Base-by-base conservation (phyloP, 2,888 invertebrate genomes). In the Camponotus fellah region DNA sequence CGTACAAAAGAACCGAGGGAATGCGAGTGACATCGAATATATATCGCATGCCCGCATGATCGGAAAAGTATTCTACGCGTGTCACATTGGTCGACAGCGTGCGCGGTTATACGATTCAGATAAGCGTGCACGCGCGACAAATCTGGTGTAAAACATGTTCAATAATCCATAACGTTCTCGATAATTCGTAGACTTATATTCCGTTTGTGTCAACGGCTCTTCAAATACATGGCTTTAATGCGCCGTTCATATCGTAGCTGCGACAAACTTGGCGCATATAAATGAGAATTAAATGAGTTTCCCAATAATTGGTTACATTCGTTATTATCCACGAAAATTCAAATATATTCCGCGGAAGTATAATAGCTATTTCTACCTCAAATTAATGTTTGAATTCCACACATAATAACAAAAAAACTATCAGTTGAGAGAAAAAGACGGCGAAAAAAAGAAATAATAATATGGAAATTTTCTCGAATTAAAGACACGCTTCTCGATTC, bases 1-100 rank as follows among this genome's bases (percentile, higher is more conserved):
- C 32, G 40, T 53, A 81, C 62, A 69, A 65, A 76, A 58, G 66
- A 66, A 75, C 62, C 66, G 10, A 32, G 60, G 37, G 76, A 53
- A 53, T 83, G 85, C 75, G 64, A 76, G 56, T 85, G 86, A 88
- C 82, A 82, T 84, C 72, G 76, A 80, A 76, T 56, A 66, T 72
- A 71, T 77, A 88, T 86, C 86, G 83, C 65, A 32, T 68, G 26
- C 86, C 86, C 86, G 88, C 86, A 88, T 88, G 68, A 86, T 65
- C 71, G 86, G 72, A 65, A 79, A 85, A 69, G 69, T 86, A 82
- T 84, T 82, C 79, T 79, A 74, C 56, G 86, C 81, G 74, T 79
- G 77, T 49, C 76, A 71, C 75, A 64, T 71, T 43, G 72, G 60
- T 62, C 62, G 46, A 65, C 56, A 66, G 60, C 21, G 60, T 26